Evolutionary conservation across 2,888 invertebrate species (phyloP), one percentile per base, ranked within the genome.

Genomic region (Dusona sp.): DNA sequence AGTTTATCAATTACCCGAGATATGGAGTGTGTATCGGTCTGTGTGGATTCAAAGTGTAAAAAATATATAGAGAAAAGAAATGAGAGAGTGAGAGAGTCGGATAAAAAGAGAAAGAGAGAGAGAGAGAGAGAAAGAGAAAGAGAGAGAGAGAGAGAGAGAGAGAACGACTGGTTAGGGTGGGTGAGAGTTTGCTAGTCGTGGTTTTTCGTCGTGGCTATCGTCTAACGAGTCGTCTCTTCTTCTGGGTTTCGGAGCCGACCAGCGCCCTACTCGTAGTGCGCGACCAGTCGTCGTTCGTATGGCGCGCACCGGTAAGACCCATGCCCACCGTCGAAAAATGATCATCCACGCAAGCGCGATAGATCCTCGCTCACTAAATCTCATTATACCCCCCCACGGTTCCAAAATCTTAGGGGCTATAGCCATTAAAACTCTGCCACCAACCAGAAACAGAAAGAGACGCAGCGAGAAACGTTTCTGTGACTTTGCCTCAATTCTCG

Each of bases 261-360:
- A 94, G 94, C 95, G 95, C 95, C 95, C 95, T 95, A 95, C 95
- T 94, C 94, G 94, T 95, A 95, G 95, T 95, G 95, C 95, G 94
- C 95, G 95, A 95, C 94, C 92, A 94, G 95, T 95, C 94, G 95
- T 95, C 95, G 95, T 95, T 95, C 95, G 95, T 95, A 95, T 95
- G 95, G 94, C 93, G 93, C 93, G 93, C 93, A 92, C 92, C 94
- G 95, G 95, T 94, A 94, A 94, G 82, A 94, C 91, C 90, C 91
- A 91, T 91, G 91, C 91, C 92, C 88, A 83, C 92, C 91, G 92
- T 93, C 93, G 75, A 70, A 93, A 92, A 92, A 92, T 91, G 88
- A 91, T 89, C 88, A 61, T 85, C 84, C 81, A 77, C 94, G 94
- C 94, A 91, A 88, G 93, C 94, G 94, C 90, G 81, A 51, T 92